Evolutionary conservation across 2,113 vertebrate species (phyloP).

Genomic region (Gallinago paraguaiae): DNA sequence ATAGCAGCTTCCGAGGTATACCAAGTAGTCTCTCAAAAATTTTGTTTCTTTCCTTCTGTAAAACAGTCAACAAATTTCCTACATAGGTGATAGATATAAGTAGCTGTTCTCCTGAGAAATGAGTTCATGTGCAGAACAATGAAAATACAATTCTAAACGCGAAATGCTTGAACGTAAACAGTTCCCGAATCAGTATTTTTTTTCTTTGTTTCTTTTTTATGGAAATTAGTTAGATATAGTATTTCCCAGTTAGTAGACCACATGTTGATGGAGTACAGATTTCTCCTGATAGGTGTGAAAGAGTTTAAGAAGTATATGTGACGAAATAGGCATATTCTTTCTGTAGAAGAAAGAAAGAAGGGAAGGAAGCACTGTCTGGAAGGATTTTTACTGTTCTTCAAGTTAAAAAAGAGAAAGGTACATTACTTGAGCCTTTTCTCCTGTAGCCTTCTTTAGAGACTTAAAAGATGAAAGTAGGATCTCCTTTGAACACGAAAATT

Average conservation of each 20-base stretch:
- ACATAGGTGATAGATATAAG: neutral
- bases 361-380: neutral
- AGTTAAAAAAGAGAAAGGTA: neutral
- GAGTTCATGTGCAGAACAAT: neutral
- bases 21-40: neutral
- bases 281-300: neutral
- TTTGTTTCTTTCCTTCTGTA: neutral
- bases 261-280: neutral
- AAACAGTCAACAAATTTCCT: neutral
- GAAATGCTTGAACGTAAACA: neutral
- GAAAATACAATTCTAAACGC: neutral
- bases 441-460: neutral
- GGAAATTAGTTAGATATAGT: neutral
- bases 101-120: neutral
- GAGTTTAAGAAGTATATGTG: neutral
- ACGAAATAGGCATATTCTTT: neutral
- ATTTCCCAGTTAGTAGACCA: neutral
- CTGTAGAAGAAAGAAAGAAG: neutral
- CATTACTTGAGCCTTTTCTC: neutral
- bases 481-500: neutral
- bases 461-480: constrained; percentile 23
- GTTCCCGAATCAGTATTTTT: neutral
- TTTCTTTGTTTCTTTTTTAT: neutral
- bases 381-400: constrained; percentile 11
- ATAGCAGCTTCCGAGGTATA: neutral